phyloP scores from a whole-genome alignment of 2,113 vertebrate genomes.

The Benitochromis conjunctus region DNA sequence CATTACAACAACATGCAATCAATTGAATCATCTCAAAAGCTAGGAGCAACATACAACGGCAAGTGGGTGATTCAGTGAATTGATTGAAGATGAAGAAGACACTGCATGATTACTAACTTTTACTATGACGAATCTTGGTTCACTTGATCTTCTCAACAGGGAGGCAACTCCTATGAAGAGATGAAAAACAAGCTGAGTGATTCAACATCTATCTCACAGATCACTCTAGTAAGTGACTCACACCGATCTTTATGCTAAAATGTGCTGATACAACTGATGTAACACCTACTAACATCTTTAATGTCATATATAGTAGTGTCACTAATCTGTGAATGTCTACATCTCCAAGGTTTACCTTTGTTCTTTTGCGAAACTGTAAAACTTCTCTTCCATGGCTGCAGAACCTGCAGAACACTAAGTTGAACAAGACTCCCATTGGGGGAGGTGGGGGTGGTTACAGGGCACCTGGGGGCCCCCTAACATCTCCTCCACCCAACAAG shows the following conservation, averaged over 20 bases:
- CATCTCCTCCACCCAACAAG: constrained; percentile 20
- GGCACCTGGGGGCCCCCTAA: constrained; percentile 48
- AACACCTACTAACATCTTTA: neutral
- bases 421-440: constrained; percentile 46
- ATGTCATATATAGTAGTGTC: neutral
- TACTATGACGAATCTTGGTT: neutral
- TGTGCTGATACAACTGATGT: neutral
- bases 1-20: neutral
- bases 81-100: neutral
- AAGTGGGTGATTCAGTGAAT: neutral
- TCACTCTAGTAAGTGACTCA: constrained; percentile 81
- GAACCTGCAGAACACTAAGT: constrained; percentile 75
- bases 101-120: neutral
- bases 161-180: constrained; percentile 79
- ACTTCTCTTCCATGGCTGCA: constrained; percentile 20
- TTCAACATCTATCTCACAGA: constrained; percentile 70
- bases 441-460: neutral
- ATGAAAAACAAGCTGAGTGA: constrained; percentile 78
- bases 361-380: neutral
- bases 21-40: neutral
- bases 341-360: neutral
- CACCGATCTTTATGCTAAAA: neutral
- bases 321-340: neutral
- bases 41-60: neutral
- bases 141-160: constrained; percentile 63